Evolutionary conservation across 2,797 vertebrate species (phyloP).

Genomic region (Avahi laniger): DNA sequence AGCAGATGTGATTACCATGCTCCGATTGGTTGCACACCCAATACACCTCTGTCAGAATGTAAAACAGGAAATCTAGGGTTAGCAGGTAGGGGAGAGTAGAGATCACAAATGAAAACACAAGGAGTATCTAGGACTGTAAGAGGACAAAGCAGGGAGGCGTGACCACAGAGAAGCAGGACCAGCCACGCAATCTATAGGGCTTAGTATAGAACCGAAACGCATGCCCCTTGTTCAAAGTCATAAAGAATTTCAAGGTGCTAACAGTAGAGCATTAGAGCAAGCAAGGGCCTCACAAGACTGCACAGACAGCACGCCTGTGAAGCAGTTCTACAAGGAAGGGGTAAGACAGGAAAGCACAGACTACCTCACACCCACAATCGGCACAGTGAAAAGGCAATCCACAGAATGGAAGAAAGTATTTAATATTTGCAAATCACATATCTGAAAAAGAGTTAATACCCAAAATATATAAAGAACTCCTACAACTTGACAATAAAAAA

Average conservation of each 20-base stretch:
- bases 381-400: not conserved
- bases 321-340: not conserved
- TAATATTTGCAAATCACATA: too few species aligned
- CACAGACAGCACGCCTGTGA: fast-evolving
- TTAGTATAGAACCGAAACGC: not conserved
- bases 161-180: fast-evolving
- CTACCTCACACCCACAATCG: not conserved
- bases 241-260: not conserved
- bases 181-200: fast-evolving
- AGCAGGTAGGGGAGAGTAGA: not conserved
- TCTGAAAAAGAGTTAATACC: not conserved
- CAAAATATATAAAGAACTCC: not conserved
- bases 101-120: not conserved
- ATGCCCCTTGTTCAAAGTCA: not conserved
- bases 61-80: not conserved
- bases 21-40: not conserved
- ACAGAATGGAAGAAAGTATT: not conserved
- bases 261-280: not conserved
- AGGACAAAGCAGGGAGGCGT: fast-evolving
- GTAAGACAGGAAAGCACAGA: not conserved
- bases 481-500: not conserved
- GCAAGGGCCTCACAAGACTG: fast-evolving
- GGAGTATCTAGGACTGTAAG: fast-evolving
- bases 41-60: not conserved
- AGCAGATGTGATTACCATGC: not conserved